Evolutionary conservation across 1,140 invertebrate genomes (phyloP).

Genomic region (Sminthurides bifidus): DNA sequence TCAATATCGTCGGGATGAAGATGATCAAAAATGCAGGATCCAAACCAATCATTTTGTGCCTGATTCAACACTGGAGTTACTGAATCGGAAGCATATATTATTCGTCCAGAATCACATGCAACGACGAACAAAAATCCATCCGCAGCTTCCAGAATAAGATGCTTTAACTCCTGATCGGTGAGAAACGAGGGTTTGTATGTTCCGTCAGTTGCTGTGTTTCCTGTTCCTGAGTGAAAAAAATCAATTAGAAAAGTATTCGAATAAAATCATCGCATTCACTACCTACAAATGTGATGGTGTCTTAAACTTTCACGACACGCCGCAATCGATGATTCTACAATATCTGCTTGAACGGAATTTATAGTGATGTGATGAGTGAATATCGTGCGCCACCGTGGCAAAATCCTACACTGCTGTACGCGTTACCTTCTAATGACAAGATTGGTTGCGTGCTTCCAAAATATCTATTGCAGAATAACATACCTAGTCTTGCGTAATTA

Average conservation of each 20-base stretch:
- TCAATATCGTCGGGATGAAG: constrained; percentile 97
- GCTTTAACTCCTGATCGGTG: constrained; percentile 97
- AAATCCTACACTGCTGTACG: no score
- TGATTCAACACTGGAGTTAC: constrained; percentile 56
- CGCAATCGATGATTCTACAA: no score
- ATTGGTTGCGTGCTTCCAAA: no score
- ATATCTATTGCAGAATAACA: constrained; percentile 5
- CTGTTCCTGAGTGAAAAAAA: constrained; percentile 56
- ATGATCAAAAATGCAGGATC: constrained; percentile 85
- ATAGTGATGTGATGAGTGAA: no score
- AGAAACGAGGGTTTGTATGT: constrained; percentile 97
- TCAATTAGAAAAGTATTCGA: not conserved
- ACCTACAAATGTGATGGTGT: no score
- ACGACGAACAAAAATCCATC: constrained; percentile 99
- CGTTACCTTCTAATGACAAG: no score
- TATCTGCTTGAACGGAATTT: no score
- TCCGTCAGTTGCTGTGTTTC: constrained; percentile 84
- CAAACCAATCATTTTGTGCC: constrained; percentile 86
- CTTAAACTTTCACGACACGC: no score
- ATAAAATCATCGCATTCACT: no score
- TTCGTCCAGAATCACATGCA: constrained; percentile 88
- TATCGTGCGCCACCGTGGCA: no score
- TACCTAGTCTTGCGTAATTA: constrained; percentile 11
- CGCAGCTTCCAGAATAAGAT: constrained; percentile 95
- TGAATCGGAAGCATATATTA: constrained; percentile 98